Base-by-base conservation (phyloP, 1,140 invertebrate genomes). In the Carposina sasakii region DNA sequence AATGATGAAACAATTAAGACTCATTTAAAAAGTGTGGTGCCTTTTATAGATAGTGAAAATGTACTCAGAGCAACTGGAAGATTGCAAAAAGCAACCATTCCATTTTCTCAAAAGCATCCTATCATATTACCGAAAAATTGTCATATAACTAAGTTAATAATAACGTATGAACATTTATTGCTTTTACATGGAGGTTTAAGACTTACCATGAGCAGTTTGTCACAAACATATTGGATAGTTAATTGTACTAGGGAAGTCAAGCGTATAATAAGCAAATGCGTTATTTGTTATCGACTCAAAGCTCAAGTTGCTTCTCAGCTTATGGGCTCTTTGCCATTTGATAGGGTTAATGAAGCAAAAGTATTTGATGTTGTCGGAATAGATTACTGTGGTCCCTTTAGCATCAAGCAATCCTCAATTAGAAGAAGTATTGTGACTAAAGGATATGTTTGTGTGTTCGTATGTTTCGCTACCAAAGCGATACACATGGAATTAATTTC, bases 331-430 rank as follows among this genome's bases (percentile, higher is more conserved):
- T 28, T 28, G 12, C 24, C 24, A 12, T 6, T 12, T 28, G 24
- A 28, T 28, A 28, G 24, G 12, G 24, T 28, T 28, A 28, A 6
- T 28, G 6, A 6, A 6, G 6, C 24, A 6, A 28, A 12, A 12
- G 6, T 6, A 28, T 28, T 28, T 28, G 24, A 28, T 6, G 24
- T 28, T 28, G 12, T 12, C 6, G 24, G 24, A 23, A 21, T 42
- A 23, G 40, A 42, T 15, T 42, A n/a, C 22, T 42, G 40, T 23
- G 40, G 40, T 3, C 40, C 40, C 10, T 42, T 42, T 42, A 13
- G 13, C 4, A 4, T 42, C 2, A 44, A 44, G 9, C 6, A 13
- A 30, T 8, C 6, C 17, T 30, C 10, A 9, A 17, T 44, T 19
- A 15, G 42, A 30, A 44, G 20, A 22, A 2, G 24, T 2, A 4